These are phyloP conservation scores for Heteronetta atricapilla DNA, from an alignment of 2,113 vertebrate species.

Conservation along the genomic window DNA sequence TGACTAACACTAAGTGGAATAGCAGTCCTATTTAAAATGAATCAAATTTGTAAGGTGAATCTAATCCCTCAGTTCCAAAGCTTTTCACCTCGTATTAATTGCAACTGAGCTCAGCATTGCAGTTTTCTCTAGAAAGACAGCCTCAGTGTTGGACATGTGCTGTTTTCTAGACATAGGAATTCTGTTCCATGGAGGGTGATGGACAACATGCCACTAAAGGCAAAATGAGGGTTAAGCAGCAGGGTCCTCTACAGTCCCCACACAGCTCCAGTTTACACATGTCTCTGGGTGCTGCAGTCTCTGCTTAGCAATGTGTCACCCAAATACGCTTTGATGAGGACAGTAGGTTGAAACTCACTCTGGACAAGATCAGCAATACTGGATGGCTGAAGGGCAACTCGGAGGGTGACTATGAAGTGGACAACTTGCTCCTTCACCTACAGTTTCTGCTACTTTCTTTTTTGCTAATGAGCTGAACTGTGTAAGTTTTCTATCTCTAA, in stretches of 20 bases:
- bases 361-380: background rate
- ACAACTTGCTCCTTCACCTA: background rate
- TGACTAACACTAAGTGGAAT: background rate
- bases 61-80: background rate
- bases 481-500: background rate
- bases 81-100: background rate
- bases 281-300: background rate
- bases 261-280: background rate
- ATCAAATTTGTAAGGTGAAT: background rate
- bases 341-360: background rate
- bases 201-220: background rate
- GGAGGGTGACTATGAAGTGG: rapidly evolving
- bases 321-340: background rate
- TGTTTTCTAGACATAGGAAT: background rate
- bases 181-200: background rate
- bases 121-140: background rate
- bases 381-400: background rate
- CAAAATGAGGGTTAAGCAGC: background rate
- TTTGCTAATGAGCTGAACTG: background rate
- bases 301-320: background rate
- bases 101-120: background rate
- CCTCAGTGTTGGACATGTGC: rapidly evolving
- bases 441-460: background rate
- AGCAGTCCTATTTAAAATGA: background rate
- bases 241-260: background rate